Base-by-base conservation (phyloP, 2,113 vertebrate genomes). In the Lagopus leucura region DNA sequence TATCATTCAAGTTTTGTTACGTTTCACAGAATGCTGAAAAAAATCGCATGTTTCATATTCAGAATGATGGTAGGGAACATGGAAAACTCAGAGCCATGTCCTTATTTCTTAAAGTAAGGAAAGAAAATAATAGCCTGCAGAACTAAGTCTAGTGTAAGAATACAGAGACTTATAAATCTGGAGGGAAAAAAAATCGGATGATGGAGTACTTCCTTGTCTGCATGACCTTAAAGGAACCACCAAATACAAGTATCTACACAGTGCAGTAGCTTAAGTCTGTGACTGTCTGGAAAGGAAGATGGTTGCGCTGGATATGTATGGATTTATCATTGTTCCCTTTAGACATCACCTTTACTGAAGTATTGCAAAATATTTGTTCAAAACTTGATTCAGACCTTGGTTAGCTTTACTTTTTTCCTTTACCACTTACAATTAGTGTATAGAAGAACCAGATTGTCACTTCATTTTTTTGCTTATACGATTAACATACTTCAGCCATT, bases 71-170 rank as follows among this genome's bases (percentile, higher is more conserved):
- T 40, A 6, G 17, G 40, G 82, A 88, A 79, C 19, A 24, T 58
- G 20, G 69, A 94, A 80, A 76, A 13, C 36, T 80, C 42, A 58
- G 45, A 88, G 65, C 18, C 8, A n/a, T 24, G 4, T 0, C 18
- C 88, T 60, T 80, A 73, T 21, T 48, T 50, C 48, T 50, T 50
- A 27, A 21, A 48, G 5, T 54, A 54, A 54, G 17, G 20, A 16
- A 93, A 40, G 45, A 66, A 27, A 86, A 54, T 11, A 67, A 11
- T 22, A 71, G 34, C 3, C 10, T 63, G 14, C 58, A 70, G 36
- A 86, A 84, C 3, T 0, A 0, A 4, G 13, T 66, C 27, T 81
- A 8, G 15, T 5, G 0, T 61, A 79, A 48, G 24, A 34, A 43
- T 20, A 84, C 13, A 82, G 24, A 86, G 16, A 52, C 16, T 54